Evolutionary conservation across 2,113 vertebrate species (phyloP), one percentile per base, ranked within the genome.

Genomic region (Oxyura jamaicensis): DNA sequence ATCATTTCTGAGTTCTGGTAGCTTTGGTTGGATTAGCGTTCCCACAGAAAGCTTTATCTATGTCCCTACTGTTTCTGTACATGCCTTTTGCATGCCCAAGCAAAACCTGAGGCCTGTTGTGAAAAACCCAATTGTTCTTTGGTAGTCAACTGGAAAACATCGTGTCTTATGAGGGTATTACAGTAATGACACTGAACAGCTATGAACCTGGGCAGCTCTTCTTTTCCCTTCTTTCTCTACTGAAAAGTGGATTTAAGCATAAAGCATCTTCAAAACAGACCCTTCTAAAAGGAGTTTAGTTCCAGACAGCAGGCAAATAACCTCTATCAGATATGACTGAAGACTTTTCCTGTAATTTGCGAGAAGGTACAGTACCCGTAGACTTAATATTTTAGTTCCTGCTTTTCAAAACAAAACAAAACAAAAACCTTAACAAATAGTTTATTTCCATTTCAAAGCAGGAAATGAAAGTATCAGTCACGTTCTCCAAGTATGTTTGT

Each of bases 401-500:
- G 29, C 87, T 90, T 95, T 97, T 85, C 44, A 46, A 81, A 96
- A 85, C 42, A 48, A 55, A 82, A 41, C 41, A 41, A 41, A 41
- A 41, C 41, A 41, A 41, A 12, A 41, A 13, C 39, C 39, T 75
- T 86, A 13, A 12, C 68, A 50, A 60, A 25, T 25, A 8, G 2
- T 42, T 0, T 52, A 22, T 90, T 94, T 86, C 39, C 48, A 39
- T 29, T 63, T 36, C 29, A 91, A 86, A 93, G 48, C 74, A 95
- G 90, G 87, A 75, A 95, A 66, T 11, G 89, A 95, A 83, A 85
- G 63, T 93, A 95, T 83, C 83, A 92, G 46, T 90, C 89, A 95
- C 46, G 62, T 83, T 96, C 88, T 95, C 74, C 73, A 96, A 95
- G 90, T 95, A 42, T 26, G 23, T 87, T 52, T 84, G 14, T 41